phyloP scores from a whole-genome alignment of 2,797 vertebrate species.

The Mergus octosetaceus region DNA sequence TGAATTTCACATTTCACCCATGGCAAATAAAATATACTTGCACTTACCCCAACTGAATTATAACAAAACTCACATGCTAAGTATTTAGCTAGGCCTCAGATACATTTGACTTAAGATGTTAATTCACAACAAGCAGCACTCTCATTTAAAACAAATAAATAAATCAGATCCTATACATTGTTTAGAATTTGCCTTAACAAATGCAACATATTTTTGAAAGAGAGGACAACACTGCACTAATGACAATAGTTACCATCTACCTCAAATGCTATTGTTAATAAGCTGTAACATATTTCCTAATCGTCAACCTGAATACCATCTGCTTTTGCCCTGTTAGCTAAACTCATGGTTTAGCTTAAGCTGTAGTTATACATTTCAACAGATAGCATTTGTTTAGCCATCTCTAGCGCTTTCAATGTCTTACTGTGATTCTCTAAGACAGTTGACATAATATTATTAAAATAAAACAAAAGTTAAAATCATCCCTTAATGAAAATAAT shows the following conservation, averaged over 20 bases:
- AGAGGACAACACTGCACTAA: neutral
- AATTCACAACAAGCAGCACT: neutral
- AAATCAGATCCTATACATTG: neutral
- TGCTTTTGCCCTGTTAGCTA: neutral
- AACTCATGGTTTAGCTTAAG: neutral
- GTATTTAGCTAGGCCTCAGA: neutral
- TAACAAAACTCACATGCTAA: neutral
- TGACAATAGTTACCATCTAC: neutral
- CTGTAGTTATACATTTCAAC: neutral
- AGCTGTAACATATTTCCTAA: neutral
- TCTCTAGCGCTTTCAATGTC: neutral
- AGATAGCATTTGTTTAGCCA: neutral
- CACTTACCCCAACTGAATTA: neutral
- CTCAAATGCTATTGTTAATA: neutral
- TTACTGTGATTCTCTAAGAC: neutral
- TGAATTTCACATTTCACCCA: neutral
- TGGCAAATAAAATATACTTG: neutral
- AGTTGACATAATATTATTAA: neutral
- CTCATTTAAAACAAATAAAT: neutral
- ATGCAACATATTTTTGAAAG: neutral
- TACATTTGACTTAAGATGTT: neutral
- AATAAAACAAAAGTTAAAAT: neutral
- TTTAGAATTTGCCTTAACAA: neutral
- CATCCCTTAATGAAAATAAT: neutral
- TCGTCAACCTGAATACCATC: neutral